phyloP scores from a whole-genome alignment of 1,140 invertebrate species.

The Lordiphosa stackelbergi region DNA sequence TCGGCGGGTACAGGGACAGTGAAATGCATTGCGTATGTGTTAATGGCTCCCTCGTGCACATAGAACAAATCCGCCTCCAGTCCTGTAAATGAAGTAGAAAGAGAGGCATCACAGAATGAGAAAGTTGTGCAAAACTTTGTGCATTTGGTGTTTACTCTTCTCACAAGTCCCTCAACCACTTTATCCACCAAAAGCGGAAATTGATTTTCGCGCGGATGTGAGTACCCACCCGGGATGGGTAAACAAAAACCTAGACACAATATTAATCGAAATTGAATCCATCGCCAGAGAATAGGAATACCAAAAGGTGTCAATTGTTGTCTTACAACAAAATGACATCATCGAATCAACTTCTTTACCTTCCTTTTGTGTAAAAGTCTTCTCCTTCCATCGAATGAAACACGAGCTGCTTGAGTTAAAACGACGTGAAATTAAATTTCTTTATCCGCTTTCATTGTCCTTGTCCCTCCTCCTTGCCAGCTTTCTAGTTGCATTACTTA shows the following conservation, averaged over 20 bases:
- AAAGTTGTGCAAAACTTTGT: slow-evolving; percentile 47
- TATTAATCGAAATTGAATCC: slow-evolving; percentile 74
- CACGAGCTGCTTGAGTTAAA: slow-evolving; percentile 64
- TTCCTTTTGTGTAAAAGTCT: slow-evolving; percentile 10
- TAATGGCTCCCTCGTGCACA: slow-evolving; percentile 91
- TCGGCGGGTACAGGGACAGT: slow-evolving; percentile 88
- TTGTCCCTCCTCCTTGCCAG: slow-evolving; percentile 1
- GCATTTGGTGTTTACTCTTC: slow-evolving; percentile 58
- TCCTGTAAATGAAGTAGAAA: slow-evolving; percentile 79
- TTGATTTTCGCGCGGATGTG: slow-evolving; percentile 48
- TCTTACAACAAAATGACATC: too few relatives aligned
- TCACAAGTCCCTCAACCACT: slow-evolving; percentile 19
- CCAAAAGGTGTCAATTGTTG: slow-evolving; percentile 60
- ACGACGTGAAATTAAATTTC: slow-evolving; percentile 72
- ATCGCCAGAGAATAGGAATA: slow-evolving; percentile 52
- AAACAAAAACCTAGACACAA: slow-evolving; percentile 69
- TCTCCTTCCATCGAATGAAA: slow-evolving; percentile 33
- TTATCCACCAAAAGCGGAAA: slow-evolving; percentile 50
- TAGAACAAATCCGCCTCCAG: slow-evolving; percentile 89
- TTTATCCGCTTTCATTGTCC: slow-evolving; percentile 63
- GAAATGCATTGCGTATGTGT: slow-evolving; percentile 93
- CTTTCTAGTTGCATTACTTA: slow-evolving; percentile 48
- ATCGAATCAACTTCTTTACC: slow-evolving; percentile 15
- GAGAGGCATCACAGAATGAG: slow-evolving; percentile 4
- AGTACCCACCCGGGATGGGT: slow-evolving; percentile 37